phyloP scores from a whole-genome alignment of 2,888 invertebrate species.

The Spilarctia lutea region DNA sequence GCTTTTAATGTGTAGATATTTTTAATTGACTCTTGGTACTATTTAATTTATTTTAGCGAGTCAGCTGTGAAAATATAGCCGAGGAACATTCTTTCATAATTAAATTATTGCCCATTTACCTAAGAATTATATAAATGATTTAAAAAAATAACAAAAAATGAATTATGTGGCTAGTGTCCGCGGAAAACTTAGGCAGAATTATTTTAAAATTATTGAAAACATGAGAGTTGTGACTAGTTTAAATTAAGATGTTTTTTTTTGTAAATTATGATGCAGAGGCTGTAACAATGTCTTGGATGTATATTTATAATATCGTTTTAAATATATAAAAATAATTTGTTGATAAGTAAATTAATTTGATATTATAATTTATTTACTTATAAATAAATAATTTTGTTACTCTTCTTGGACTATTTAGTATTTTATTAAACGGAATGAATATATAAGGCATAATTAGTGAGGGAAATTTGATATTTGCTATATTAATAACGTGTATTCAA shows the following conservation, averaged over 20 bases:
- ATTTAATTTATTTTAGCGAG: neutral
- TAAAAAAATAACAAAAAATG: neutral
- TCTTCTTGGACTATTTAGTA: neutral
- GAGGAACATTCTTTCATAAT: neutral
- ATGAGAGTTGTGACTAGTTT: neutral
- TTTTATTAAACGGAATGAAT: neutral
- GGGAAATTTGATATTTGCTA: neutral
- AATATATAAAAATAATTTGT: neutral
- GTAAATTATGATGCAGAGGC: slow-evolving; percentile 9
- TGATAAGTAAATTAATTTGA: neutral
- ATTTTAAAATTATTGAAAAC: neutral
- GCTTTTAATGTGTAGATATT: slow-evolving; percentile 34
- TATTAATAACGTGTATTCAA: neutral
- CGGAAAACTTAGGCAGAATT: neutral
- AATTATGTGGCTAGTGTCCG: neutral
- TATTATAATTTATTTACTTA: neutral
- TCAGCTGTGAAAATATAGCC: neutral
- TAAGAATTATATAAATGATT: neutral
- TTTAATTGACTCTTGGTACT: slow-evolving; percentile 13
- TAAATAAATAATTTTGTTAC: neutral
- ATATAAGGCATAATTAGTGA: neutral
- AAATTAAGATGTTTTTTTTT: neutral
- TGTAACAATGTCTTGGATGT: neutral
- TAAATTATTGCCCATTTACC: neutral
- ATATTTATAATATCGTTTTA: neutral